Evolutionary conservation across 2,797 vertebrate genomes (phyloP).

Genomic region (Arvicola amphibius): DNA sequence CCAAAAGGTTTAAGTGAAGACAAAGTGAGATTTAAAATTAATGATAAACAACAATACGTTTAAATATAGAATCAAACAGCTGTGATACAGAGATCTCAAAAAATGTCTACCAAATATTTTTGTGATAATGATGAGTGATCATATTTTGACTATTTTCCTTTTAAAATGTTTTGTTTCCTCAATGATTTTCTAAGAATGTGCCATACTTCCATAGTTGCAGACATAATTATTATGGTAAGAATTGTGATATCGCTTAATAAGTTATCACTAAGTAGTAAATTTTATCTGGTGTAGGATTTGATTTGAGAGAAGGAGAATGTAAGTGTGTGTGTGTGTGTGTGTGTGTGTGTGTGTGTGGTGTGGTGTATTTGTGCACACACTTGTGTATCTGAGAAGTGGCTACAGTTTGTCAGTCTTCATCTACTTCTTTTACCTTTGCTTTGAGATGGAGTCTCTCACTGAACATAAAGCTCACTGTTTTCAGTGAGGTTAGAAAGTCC

Average conservation of each 20-base stretch:
- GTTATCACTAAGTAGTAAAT: background rate
- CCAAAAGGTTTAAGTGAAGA: background rate
- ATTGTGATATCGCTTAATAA: conserved; percentile 35
- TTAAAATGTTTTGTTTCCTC: conserved; percentile 5
- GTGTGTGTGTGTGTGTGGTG: too few species aligned
- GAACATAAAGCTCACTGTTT: background rate
- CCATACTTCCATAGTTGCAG: conserved; percentile 33
- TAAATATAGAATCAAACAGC: conserved; percentile 38
- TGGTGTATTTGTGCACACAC: background rate
- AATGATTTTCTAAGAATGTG: conserved; percentile 50
- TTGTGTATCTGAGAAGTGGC: background rate
- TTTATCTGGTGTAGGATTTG: conserved; percentile 19
- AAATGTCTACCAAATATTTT: conserved; percentile 35
- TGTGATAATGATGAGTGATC: background rate
- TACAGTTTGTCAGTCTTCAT: background rate
- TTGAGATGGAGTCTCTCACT: background rate
- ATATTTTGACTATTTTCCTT: conserved; percentile 6
- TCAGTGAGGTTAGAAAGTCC: background rate
- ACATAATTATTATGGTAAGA: conserved; percentile 20
- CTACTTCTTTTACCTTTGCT: background rate
- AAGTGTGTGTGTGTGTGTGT: background rate
- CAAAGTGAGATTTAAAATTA: conserved; percentile 31
- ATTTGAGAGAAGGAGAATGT: background rate
- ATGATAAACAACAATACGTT: conserved; percentile 11
- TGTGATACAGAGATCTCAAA: background rate